Evolutionary conservation across 2,797 vertebrate species (phyloP), one percentile per base, ranked within the genome.

Genomic region (Babyrousa celebensis): DNA sequence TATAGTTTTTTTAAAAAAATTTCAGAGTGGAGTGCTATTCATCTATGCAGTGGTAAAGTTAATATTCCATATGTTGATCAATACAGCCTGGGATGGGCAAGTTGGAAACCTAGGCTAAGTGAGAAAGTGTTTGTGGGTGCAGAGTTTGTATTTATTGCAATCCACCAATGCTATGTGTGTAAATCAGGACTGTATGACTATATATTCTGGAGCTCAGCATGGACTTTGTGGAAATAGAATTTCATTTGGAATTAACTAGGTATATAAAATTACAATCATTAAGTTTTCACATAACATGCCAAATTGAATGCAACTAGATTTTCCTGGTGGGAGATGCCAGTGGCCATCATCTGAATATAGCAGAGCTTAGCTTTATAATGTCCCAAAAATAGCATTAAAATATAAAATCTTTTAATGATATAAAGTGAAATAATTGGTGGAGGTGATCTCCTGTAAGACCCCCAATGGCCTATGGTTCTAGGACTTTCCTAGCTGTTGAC

Each of bases 181-280:
- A 94, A 60, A 85, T 43, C 29, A 62, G 52, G 85, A 91, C 90
- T 92, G 85, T 71, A 48, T 85, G 40, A 16, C 3, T 77, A n/a
- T 48, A 63, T 91, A 91, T 12, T 60, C 68, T 84, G 70, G 68
- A 79, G 77, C 80, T 80, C 87, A 25, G 78, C 60, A 0, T 63
- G 21, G 74, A 96, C 62, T 85, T 83, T 89, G 80, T 89, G 62
- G 90, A 85, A 89, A 85, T 12, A 74, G 78, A 95, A 93, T 70
- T 86, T 87, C 96, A n/a, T 21, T 80, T 92, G 77, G 43, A 95
- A 97, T 91, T 95, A 97, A 96, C 96, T 94, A 94, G 60, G 27
- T 78, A 97, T 97, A 94, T 0, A 1, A 65, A 91, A 94, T 56
- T 77, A 92, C 96, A 96, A 95, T 62, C 29, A 14, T 83, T 90